Conservation (phyloP, 2,113 vertebrate genomes). For the Platanista minor region DNA sequence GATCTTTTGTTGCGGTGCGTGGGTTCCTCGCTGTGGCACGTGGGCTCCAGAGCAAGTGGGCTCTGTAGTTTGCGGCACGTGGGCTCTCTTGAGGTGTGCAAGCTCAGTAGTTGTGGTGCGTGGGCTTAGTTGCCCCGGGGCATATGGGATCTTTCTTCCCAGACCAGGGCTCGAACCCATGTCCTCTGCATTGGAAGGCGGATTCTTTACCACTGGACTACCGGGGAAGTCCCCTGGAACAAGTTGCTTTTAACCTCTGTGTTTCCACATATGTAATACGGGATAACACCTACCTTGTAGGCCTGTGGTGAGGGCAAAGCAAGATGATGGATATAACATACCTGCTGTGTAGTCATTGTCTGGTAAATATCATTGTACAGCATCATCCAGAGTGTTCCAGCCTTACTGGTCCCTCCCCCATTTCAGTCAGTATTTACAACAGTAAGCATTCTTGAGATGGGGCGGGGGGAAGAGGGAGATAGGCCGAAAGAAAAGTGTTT, state of each 20-base stretch:
- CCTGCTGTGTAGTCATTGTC: neutral
- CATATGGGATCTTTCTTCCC: too few species aligned
- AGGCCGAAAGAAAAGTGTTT: neutral
- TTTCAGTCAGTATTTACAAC: neutral
- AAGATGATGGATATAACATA: neutral
- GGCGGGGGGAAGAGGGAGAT: neutral
- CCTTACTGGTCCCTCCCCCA: neutral
- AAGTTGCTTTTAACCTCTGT: neutral
- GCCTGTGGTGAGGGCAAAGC: neutral
- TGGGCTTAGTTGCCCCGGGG: too few species aligned
- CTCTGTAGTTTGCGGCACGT: too few species aligned
- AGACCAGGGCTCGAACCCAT: too few species aligned
- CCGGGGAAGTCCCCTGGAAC: neutral
- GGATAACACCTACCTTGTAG: neutral
- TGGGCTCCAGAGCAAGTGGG: too few species aligned
- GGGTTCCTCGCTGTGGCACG: too few species aligned
- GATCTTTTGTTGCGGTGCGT: too few species aligned
- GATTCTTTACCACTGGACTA: too few species aligned
- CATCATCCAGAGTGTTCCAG: neutral
- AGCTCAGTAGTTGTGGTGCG: too few species aligned
- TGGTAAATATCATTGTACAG: rapidly evolving
- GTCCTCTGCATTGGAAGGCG: too few species aligned
- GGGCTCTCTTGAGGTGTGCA: too few species aligned
- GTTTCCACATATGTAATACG: neutral
- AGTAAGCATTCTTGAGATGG: neutral